Evolutionary conservation across 1,140 invertebrate species (phyloP), one percentile per base, ranked within the genome.

Genomic region (Drosophila micromelanica): DNA sequence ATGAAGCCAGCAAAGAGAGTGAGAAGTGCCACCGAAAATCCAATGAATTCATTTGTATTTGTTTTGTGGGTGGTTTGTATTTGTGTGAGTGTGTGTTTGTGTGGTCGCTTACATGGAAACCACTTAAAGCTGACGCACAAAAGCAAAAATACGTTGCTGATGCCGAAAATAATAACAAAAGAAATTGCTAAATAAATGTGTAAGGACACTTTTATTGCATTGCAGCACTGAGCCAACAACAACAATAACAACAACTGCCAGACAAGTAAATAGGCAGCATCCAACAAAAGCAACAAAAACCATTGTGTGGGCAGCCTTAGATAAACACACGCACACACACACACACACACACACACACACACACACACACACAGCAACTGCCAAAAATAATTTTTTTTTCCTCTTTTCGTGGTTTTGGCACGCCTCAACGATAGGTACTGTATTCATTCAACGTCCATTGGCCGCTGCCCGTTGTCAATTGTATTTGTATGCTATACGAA

Each of bases 131-230:
- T 57, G 76, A 67, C 78, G 17, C 65, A 78, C 73, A 80, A 80
- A 64, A 48, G 68, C 80, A 51, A 62, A 65, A 62, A 64, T 59
- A 72, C 61, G 43, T 67, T 69, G 70, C 42, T 65, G 75, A 78
- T 69, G 78, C 68, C 79, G 46, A 81, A 87, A 87, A 87, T 89
- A 89, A 87, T 87, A 79, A 87, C 84, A 87, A 87, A 89, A 77
- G 84, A 76, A 89, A 87, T 89, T 87, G 84, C 79, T 84, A 84
- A 87, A 87, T 87, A 87, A 87, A 87, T 89, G 84, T 89, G 67
- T 87, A 89, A 89, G 73, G 84, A 87, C 84, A 87, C 84, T 89
- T 87, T 87, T 89, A 87, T 87, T 89, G 76, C 84, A 79, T 74
- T 89, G 84, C 78, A 82, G 78, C 42, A 80, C 75, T 45, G 55